A percentile compares a stretch with the other conserved stretches of the same genome.
Evolutionary conservation across 2,113 vertebrate genomes (phyloP).

Genomic region (Catharus minimus): DNA sequence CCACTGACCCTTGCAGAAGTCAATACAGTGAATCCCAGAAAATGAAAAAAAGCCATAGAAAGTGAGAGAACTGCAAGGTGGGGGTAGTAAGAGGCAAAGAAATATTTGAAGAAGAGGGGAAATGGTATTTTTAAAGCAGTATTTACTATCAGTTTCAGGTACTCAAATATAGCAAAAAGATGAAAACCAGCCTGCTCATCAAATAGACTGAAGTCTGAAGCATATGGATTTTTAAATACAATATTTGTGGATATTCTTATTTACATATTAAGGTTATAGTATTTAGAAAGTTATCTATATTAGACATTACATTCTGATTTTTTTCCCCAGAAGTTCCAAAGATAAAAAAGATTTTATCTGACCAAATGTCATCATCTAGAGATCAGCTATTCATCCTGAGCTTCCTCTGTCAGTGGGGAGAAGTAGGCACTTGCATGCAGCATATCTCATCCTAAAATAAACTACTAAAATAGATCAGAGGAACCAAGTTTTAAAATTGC

Average conservation of each 20-base stretch:
- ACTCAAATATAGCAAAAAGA: neutral
- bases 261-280: neutral
- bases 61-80: neutral
- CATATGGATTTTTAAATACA: neutral
- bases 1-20: neutral
- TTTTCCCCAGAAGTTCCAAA: neutral
- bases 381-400: neutral
- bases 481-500: conserved; percentile 11
- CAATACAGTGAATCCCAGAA: neutral
- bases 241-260: neutral
- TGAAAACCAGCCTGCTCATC: neutral
- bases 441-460: neutral
- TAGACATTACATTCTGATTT: neutral
- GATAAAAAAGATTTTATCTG: neutral
- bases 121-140: neutral
- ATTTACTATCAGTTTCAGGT: neutral
- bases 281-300: neutral
- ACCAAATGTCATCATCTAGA: neutral
- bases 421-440: neutral
- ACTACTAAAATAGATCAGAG: conserved; percentile 27
- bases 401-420: neutral
- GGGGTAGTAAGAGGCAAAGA: neutral
- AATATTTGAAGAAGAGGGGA: neutral
- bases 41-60: neutral
- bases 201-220: neutral